phyloP scores from a whole-genome alignment of 2,113 vertebrate genomes.

The Etia nguti region DNA sequence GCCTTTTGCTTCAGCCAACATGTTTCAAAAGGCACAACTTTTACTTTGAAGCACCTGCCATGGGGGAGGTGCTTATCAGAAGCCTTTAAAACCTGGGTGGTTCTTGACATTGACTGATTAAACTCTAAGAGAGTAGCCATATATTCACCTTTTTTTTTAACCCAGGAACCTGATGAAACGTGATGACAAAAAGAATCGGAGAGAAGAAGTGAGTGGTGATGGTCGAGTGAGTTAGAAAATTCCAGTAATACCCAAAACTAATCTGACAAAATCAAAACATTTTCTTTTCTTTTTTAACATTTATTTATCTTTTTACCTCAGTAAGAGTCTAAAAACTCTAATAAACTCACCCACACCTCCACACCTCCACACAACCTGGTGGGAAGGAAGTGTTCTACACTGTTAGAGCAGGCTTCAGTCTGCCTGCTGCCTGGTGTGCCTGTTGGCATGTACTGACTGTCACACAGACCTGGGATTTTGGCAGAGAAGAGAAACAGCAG shows the following conservation, averaged over 20 bases:
- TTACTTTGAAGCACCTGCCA: too few relatives aligned
- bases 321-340: background rate
- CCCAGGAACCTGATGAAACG: too few relatives aligned
- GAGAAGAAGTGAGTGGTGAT: too few relatives aligned
- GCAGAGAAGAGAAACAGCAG: background rate
- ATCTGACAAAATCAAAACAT: background rate
- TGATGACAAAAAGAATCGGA: background rate
- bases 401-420: background rate
- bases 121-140: background rate
- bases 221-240: background rate
- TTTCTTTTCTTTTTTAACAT: background rate
- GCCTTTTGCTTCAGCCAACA: too few relatives aligned
- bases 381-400: background rate
- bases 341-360: fast-evolving
- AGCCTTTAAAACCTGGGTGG: too few relatives aligned
- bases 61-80: too few relatives aligned
- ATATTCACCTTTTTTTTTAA: too few relatives aligned
- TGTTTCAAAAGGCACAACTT: too few relatives aligned
- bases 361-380: background rate
- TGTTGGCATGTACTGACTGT: background rate
- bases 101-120: background rate
- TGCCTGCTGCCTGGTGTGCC: background rate
- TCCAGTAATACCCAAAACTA: background rate
- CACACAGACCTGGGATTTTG: background rate
- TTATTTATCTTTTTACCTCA: background rate